phyloP scores from a whole-genome alignment of 1,140 invertebrate species.

The Aleiodes sp. region DNA sequence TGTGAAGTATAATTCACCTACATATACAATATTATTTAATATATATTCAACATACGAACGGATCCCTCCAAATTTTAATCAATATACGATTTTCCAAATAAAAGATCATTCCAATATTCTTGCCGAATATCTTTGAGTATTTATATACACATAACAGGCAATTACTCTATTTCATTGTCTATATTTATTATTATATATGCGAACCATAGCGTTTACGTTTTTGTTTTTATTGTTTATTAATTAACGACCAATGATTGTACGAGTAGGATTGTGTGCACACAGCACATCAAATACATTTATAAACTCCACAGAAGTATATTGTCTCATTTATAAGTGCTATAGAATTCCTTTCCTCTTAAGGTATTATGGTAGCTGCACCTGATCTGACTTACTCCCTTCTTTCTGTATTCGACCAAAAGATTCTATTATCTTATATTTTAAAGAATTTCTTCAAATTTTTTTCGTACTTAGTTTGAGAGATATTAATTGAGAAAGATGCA shows the following conservation, averaged over 20 bases:
- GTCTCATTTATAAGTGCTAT: background rate
- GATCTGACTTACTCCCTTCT: no score
- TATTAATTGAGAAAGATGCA: no score
- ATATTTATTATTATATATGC: constrained; percentile 12
- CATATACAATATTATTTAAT: constrained; percentile 34
- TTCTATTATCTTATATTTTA: no score
- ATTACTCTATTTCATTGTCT: background rate
- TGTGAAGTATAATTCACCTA: constrained; percentile 37
- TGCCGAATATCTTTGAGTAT: background rate
- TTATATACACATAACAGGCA: background rate
- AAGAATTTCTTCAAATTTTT: no score
- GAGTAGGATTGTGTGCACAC: constrained; percentile 46
- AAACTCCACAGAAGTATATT: constrained; percentile 16
- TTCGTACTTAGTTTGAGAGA: no score
- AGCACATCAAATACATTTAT: constrained; percentile 52
- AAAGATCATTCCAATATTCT: background rate
- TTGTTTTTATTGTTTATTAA: constrained; percentile 31
- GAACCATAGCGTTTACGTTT: constrained; percentile 11
- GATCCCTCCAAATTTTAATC: constrained; percentile 17
- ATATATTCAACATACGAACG: constrained; percentile 51
- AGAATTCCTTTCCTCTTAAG: background rate
- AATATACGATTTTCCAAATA: background rate
- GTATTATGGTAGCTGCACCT: no score
- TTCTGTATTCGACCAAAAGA: no score
- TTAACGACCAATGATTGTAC: constrained; percentile 55